phyloP scores from a whole-genome alignment of 2,888 invertebrate species.

The Dryobota labecula region DNA sequence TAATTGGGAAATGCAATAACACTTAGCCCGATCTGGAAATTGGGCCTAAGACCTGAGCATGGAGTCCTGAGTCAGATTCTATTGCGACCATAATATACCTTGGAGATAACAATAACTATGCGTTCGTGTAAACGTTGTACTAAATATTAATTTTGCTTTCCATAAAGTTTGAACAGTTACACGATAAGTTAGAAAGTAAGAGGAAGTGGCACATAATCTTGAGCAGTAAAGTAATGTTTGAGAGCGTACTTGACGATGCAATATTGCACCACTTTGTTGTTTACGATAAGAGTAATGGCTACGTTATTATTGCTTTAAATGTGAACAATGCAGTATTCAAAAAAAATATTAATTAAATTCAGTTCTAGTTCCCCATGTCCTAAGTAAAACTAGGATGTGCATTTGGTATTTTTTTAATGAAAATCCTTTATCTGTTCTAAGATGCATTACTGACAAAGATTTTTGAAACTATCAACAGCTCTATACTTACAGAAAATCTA shows the following conservation, averaged over 20 bases:
- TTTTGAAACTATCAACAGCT: neutral
- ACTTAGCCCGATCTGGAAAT: too few species aligned
- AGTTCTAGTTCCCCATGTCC: neutral
- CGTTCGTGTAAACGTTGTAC: neutral
- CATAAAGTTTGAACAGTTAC: neutral
- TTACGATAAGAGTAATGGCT: conserved; percentile 5
- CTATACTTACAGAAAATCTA: neutral
- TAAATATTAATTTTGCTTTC: neutral
- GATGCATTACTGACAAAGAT: too few species aligned
- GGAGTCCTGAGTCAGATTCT: too few species aligned
- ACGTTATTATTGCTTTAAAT: conserved; percentile 4
- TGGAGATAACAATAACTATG: too few species aligned
- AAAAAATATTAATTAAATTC: neutral
- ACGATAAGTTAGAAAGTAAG: conserved; percentile 15
- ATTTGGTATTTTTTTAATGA: too few species aligned
- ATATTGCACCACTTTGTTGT: conserved; percentile 51
- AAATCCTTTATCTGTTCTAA: neutral
- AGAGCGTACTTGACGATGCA: conserved; percentile 36
- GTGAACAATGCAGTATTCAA: neutral
- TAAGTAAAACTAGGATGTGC: neutral
- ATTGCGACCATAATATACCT: too few species aligned
- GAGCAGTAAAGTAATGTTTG: conserved; percentile 20
- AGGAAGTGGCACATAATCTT: conserved; percentile 6
- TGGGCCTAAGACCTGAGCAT: neutral
- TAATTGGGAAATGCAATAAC: too few species aligned